Evolutionary conservation across 2,797 vertebrate genomes (phyloP).

Genomic region (Phrynocephalus guinanensis): DNA sequence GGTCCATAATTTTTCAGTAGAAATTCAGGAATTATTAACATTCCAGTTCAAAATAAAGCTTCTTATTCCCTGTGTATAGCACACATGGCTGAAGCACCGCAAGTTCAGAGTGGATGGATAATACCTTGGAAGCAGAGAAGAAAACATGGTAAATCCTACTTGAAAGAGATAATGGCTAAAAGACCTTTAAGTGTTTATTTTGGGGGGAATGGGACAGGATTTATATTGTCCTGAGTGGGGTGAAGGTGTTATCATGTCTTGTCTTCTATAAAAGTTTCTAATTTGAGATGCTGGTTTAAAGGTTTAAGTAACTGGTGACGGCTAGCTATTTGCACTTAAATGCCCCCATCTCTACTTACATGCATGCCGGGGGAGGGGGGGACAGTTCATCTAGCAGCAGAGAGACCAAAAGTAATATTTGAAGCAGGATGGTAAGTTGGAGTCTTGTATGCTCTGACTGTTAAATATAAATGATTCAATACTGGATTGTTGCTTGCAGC

Average conservation of each 20-base stretch:
- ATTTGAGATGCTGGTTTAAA: background rate
- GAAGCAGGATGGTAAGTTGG: too few relatives aligned
- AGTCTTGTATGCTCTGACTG: too few relatives aligned
- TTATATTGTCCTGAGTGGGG: background rate
- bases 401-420: background rate
- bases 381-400: background rate
- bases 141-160: background rate
- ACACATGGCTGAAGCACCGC: background rate
- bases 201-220: background rate
- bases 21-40: background rate
- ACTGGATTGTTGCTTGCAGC: too few relatives aligned
- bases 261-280: background rate
- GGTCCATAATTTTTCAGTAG: background rate
- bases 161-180: background rate
- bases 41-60: background rate
- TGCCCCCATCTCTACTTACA: background rate
- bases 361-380: background rate
- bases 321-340: background rate
- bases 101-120: background rate
- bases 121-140: background rate
- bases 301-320: background rate
- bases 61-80: background rate
- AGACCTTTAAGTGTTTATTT: background rate
- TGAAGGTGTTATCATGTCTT: background rate
- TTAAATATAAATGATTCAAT: too few relatives aligned